phyloP scores from a whole-genome alignment of 2,113 vertebrate species.

The Lepus americanus region DNA sequence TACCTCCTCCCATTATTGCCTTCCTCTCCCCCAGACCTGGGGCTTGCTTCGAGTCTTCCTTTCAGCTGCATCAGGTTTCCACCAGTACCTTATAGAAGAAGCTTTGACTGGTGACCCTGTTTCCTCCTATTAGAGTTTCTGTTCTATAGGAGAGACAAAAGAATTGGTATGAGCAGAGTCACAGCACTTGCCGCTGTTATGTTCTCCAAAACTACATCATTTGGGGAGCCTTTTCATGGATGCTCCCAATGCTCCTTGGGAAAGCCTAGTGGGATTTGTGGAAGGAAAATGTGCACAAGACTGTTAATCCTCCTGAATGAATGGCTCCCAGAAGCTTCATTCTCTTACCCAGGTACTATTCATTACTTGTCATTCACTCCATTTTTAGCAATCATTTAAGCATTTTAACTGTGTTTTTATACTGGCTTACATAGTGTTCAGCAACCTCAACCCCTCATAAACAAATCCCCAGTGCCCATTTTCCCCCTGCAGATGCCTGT shows the following conservation, averaged over 20 bases:
- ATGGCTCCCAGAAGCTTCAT: neutral
- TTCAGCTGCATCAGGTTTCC: neutral
- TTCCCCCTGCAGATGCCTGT: neutral
- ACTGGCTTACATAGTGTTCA: neutral
- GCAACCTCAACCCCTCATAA: neutral
- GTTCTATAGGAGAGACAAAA: neutral
- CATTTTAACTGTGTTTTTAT: neutral
- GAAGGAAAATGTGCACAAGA: neutral
- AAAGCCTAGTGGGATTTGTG: neutral
- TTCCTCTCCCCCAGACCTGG: too few species aligned
- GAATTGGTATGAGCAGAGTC: neutral
- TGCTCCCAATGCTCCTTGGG: neutral
- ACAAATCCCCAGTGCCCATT: neutral
- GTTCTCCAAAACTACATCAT: neutral
- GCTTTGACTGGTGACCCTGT: neutral
- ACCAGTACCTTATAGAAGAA: neutral
- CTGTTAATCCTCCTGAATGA: neutral
- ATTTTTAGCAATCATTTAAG: neutral
- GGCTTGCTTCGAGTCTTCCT: neutral
- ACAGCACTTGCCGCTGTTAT: neutral
- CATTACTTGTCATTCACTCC: neutral
- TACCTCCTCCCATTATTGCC: neutral
- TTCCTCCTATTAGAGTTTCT: neutral
- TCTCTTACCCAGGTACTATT: neutral
- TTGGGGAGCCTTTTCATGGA: neutral